Conservation (phyloP, 2,888 invertebrate species). For the Xiphydria camelus region DNA sequence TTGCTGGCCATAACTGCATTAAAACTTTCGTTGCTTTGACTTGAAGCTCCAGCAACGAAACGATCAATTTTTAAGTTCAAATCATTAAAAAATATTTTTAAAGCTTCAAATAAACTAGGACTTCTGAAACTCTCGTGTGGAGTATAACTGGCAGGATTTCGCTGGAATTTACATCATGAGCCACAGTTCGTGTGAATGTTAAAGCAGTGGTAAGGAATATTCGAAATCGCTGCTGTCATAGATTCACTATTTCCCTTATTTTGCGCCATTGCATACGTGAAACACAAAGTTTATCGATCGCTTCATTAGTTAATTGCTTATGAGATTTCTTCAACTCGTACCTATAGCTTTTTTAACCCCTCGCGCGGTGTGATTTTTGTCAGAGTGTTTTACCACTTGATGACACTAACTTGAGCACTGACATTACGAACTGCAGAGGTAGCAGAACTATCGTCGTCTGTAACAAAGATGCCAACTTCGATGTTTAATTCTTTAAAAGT, state of each 20-base stretch:
- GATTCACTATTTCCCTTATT: conserved; percentile 8
- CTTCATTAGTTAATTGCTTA: not conserved
- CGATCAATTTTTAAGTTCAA: conserved; percentile 10
- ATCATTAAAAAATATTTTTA: not conserved
- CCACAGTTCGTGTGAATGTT: conserved; percentile 11
- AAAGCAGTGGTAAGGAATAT: conserved; percentile 11
- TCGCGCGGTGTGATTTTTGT: conserved; percentile 2
- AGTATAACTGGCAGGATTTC: too few species aligned
- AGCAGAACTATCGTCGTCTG: conserved; percentile 1
- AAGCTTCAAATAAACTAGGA: too few species aligned
- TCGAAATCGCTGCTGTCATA: conserved; percentile 4
- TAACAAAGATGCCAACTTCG: conserved; percentile 3
- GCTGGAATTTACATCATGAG: conserved; percentile 7
- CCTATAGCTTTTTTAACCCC: conserved; percentile 1
- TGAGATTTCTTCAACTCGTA: not conserved
- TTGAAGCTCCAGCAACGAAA: conserved; percentile 21
- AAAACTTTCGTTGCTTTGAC: conserved; percentile 19
- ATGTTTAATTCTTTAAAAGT: not conserved
- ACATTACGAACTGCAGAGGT: not conserved
- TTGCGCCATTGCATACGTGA: conserved; percentile 6
- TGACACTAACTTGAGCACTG: too few species aligned
- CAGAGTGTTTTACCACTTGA: conserved; percentile 1
- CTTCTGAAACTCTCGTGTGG: too few species aligned
- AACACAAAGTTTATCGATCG: conserved; percentile 9
- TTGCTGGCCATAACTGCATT: too few species aligned